A percentile compares a stretch with the other conserved stretches of the same genome.
These are phyloP conservation scores for Heliconius charithonia DNA, from an alignment of 2,888 invertebrate genomes.

Conservation along the genomic window DNA sequence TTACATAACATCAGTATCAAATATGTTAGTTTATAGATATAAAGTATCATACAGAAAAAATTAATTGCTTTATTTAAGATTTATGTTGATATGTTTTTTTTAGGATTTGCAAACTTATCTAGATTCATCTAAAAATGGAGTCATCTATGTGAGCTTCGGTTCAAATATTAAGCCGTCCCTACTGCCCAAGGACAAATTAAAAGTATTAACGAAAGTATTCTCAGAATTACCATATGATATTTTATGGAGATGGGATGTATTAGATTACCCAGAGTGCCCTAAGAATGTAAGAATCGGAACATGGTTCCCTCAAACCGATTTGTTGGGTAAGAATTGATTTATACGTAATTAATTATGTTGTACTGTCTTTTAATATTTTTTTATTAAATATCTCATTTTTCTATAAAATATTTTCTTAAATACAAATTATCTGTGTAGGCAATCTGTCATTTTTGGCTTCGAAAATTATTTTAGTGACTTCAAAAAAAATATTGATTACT, in stretches of 20 bases:
- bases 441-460: too few species aligned
- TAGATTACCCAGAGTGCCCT: slow-evolving; percentile 52
- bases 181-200: slow-evolving; percentile 46
- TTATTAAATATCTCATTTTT: too few species aligned
- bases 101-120: slow-evolving; percentile 63
- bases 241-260: slow-evolving; percentile 64
- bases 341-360: not conserved
- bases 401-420: too few species aligned
- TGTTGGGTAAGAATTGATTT: slow-evolving; percentile 56
- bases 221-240: slow-evolving; percentile 60
- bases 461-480: too few species aligned
- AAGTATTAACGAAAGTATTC: slow-evolving; percentile 50
- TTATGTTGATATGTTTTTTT: slow-evolving; percentile 18
- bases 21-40: not conserved
- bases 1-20: not conserved
- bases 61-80: not conserved
- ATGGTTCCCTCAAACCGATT: slow-evolving; percentile 67
- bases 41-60: too few species aligned
- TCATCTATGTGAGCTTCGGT: slow-evolving; percentile 62
- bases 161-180: slow-evolving; percentile 54
- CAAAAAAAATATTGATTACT: too few species aligned
- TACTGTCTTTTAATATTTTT: too few species aligned
- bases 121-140: slow-evolving; percentile 62
- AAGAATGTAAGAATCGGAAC: slow-evolving; percentile 58
- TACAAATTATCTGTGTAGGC: too few species aligned